A percentile compares a stretch with the other conserved stretches of the same genome.
Evolutionary conservation across 2,888 invertebrate genomes (phyloP).

Genomic region (Hemaris fuciformis): DNA sequence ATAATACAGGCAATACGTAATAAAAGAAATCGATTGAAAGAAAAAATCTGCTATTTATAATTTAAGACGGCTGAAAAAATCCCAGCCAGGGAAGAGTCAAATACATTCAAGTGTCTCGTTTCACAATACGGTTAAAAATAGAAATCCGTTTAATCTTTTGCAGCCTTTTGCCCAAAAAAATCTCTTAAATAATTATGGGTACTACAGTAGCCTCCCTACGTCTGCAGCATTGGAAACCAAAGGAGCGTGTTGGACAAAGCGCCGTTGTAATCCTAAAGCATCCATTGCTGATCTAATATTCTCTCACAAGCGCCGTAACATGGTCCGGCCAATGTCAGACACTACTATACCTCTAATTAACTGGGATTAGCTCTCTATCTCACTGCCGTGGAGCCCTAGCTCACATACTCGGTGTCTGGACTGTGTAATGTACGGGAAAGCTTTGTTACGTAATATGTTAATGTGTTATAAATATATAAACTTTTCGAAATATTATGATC

Average conservation of each 20-base stretch:
- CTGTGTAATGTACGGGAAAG: not conserved
- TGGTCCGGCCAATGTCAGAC: constrained; percentile 32
- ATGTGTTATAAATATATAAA: not conserved
- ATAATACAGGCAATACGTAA: too few species aligned
- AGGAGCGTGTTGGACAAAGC: not conserved
- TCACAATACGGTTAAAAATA: too few species aligned
- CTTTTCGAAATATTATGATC: too few species aligned
- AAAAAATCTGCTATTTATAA: too few species aligned
- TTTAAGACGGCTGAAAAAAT: too few species aligned
- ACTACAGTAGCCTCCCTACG: not conserved
- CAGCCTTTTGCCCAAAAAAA: too few species aligned
- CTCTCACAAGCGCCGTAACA: constrained; percentile 33
- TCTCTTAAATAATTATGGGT: too few species aligned
- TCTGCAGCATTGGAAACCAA: not conserved
- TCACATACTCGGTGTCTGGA: constrained; percentile 20
- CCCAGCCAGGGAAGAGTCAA: too few species aligned
- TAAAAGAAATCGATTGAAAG: too few species aligned
- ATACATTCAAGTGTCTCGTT: too few species aligned
- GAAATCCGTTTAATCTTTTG: too few species aligned
- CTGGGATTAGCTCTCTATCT: constrained; percentile 57
- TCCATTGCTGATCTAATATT: constrained; percentile 31
- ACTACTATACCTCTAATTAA: constrained; percentile 51
- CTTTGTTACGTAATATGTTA: not conserved
- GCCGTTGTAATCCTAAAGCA: not conserved
- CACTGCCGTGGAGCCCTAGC: constrained; percentile 38